Evolutionary conservation across 1,140 invertebrate species (phyloP).

Genomic region (Atopsyche davidsoni): DNA sequence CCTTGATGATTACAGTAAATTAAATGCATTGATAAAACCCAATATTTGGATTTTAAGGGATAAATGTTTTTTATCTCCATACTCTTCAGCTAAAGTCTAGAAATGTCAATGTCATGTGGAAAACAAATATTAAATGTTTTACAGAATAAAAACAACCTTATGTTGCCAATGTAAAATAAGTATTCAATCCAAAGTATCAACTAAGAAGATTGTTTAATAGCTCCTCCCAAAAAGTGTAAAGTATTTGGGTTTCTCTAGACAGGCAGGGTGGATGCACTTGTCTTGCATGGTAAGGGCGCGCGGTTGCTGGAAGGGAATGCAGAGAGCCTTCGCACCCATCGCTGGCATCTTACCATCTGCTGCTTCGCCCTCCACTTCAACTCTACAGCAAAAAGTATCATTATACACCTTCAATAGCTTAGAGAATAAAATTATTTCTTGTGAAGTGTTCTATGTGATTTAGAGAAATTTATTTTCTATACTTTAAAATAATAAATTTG

Average conservation of each 20-base stretch:
- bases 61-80: too few species aligned
- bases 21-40: too few species aligned
- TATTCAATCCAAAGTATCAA: conserved; percentile 1
- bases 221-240: conserved; percentile 95
- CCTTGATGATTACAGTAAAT: too few species aligned
- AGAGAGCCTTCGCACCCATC: conserved; percentile 98
- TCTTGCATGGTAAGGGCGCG: conserved; percentile 50
- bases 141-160: neutral
- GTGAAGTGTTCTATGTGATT: too few species aligned
- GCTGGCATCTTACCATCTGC: conserved; percentile 71
- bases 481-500: too few species aligned
- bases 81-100: too few species aligned
- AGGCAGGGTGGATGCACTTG: conserved; percentile 86
- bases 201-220: conserved; percentile 65
- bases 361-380: conserved; percentile 55
- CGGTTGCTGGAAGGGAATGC: conserved; percentile 92
- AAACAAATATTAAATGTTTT: neutral
- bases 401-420: conserved; percentile 27
- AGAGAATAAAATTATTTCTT: neutral
- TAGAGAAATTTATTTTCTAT: too few species aligned
- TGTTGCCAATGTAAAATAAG: neutral
- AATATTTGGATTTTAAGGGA: too few species aligned
- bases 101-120: too few species aligned
- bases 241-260: conserved; percentile 70
- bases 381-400: conserved; percentile 38